Evolutionary conservation across 2,888 invertebrate species (phyloP).

Genomic region (Yponomeuta plumbellus): DNA sequence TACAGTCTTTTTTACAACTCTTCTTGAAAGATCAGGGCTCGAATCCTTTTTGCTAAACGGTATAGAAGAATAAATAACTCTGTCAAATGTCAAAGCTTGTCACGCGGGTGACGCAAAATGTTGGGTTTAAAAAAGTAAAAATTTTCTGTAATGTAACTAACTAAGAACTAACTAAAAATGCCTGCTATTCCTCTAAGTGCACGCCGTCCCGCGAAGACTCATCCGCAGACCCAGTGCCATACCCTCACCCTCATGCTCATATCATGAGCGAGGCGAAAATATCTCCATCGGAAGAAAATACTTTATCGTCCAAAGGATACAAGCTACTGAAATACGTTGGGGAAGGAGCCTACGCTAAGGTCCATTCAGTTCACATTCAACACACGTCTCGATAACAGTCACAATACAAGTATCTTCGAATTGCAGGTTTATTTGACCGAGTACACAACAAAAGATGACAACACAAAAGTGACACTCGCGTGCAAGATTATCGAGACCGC

Average conservation of each 20-base stretch:
- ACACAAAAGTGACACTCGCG: constrained; percentile 64
- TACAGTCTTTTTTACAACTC: too few species aligned
- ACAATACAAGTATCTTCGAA: neutral
- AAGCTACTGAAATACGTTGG: constrained; percentile 80
- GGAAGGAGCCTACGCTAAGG: constrained; percentile 89
- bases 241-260: constrained; percentile 34
- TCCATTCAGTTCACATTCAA: constrained; percentile 34
- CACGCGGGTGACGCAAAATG: neutral
- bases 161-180: constrained; percentile 50
- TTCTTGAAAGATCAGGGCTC: too few species aligned
- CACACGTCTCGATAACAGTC: neutral
- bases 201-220: constrained; percentile 21
- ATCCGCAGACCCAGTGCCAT: constrained; percentile 32
- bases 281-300: constrained; percentile 64
- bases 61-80: neutral
- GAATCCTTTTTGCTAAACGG: too few species aligned
- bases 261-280: constrained; percentile 68
- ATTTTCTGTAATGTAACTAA: constrained; percentile 41
- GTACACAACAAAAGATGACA: constrained; percentile 46
- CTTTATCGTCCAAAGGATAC: constrained; percentile 75
- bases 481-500: constrained; percentile 85
- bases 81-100: neutral
- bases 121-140: constrained; percentile 20
- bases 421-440: constrained; percentile 62
- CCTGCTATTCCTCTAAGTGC: constrained; percentile 38